Conservation (phyloP, 2,113 vertebrate species). For the Harpagus bidentatus region DNA sequence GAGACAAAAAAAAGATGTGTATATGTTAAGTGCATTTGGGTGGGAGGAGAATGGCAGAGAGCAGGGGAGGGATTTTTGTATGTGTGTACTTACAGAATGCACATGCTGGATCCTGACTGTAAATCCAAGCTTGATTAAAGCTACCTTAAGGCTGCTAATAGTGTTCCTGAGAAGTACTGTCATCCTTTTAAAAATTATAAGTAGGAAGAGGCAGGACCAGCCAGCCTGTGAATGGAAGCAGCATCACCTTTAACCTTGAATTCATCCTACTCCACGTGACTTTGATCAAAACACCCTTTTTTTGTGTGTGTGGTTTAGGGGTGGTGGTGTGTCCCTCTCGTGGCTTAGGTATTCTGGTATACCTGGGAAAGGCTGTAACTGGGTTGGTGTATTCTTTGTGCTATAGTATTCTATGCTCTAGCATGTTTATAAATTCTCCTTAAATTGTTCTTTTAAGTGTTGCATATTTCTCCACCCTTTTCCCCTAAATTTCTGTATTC, state of each 20-base stretch:
- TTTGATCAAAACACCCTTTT: background rate
- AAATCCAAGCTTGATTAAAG: background rate
- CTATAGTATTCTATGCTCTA: background rate
- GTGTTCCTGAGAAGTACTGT: background rate
- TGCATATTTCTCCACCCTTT: background rate
- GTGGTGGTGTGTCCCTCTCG: background rate
- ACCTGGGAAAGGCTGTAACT: background rate
- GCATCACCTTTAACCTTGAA: background rate
- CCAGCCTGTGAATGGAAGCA: background rate
- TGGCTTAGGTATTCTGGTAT: background rate
- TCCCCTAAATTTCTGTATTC: background rate
- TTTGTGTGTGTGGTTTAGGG: background rate
- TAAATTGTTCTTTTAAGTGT: background rate
- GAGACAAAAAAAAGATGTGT: background rate
- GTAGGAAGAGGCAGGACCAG: background rate
- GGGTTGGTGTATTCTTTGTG: background rate
- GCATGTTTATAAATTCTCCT: background rate
- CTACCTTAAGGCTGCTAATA: background rate
- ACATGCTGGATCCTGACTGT: background rate
- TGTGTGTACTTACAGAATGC: background rate
- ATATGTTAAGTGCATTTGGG: background rate
- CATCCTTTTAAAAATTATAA: background rate
- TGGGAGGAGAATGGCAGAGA: background rate
- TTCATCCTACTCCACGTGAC: background rate
- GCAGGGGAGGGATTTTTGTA: background rate